Evolutionary conservation across 2,113 vertebrate species (phyloP).

Genomic region (Eudyptes chrysolophus): DNA sequence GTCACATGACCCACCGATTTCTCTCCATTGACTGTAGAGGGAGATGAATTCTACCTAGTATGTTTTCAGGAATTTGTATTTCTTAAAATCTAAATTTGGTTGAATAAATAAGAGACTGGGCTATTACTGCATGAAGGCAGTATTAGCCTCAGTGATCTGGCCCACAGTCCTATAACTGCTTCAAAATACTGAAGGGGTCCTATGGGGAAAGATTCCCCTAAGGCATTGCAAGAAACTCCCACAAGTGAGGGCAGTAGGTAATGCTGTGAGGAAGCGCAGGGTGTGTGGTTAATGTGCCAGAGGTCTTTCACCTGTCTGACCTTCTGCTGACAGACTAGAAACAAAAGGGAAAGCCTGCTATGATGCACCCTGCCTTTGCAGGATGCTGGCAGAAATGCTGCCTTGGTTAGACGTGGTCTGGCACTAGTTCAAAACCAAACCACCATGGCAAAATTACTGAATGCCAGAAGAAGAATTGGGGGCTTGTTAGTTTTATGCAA

Average conservation of each 20-base stretch:
- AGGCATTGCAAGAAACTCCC: not conserved
- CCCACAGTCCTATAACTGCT: not conserved
- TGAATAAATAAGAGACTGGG: not conserved
- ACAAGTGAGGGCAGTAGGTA: not conserved
- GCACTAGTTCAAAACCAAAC: conserved; percentile 23
- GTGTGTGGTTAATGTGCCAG: not conserved
- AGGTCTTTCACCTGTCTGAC: not conserved
- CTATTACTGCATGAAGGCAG: not conserved
- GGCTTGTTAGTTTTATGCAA: conserved; percentile 56
- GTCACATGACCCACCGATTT: not conserved
- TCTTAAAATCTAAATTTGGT: not conserved
- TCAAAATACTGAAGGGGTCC: not conserved
- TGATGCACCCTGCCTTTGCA: not conserved
- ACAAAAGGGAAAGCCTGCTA: not conserved
- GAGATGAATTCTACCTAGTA: not conserved
- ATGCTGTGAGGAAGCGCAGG: not conserved
- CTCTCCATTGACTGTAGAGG: not conserved
- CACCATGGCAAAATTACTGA: conserved; percentile 21
- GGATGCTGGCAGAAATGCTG: not conserved
- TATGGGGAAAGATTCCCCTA: not conserved
- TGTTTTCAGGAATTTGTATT: not conserved
- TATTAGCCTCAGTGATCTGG: not conserved
- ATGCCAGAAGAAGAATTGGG: conserved; percentile 35
- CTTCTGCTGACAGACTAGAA: not conserved
- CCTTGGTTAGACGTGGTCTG: not conserved